Evolutionary conservation across 1,140 invertebrate genomes (phyloP), one percentile per base, ranked within the genome.

Genomic region (Pygmarrhopalites habei): DNA sequence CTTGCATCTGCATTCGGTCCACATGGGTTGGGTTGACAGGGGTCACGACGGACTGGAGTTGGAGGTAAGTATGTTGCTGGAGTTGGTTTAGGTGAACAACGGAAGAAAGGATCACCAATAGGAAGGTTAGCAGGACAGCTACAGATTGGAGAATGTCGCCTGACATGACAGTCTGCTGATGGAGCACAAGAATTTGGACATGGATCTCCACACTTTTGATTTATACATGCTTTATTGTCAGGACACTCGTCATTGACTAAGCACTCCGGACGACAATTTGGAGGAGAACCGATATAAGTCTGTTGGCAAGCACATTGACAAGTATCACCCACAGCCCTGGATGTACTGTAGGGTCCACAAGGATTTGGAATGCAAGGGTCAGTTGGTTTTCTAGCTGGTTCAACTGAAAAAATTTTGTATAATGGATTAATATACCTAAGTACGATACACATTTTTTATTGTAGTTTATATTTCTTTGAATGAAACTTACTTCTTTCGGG

Each of bases 21-120:
- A 60, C 64, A 65, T 5, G 57, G 64, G 49, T 55, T 44, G 1
- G 64, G 64, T n/a, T n/a, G n/a, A 14, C 64, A 66, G 1, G 64
- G 64, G 58, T 66, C 58, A 14, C 32, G 19, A 28, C 52, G 61
- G 17, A 25, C 2, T 63, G 56, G 25, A 1, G 58, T 56, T 19
- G 26, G 21, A 14, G 2, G n/a, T 12, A n/a, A 4, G 1, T 39
- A 44, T 21, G 30, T 14, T 25, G 44, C 56, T 1, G 49, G n/a
- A 23, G 58, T 72, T 58, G 43, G 57, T 55, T 58, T 58, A 60
- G 82, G 81, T 65, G 84, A 84, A 72, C 91, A 95, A 65, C 86
- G 86, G 41, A 86, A 78, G 68, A 85, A 85, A 19, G 90, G 87
- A 82, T 93, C 84, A 51, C 90, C 91, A n/a, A n/a, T n/a, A n/a